Evolutionary conservation across 1,140 invertebrate species (phyloP), one percentile per base, ranked within the genome.

Genomic region (Microplitis mediator): DNA sequence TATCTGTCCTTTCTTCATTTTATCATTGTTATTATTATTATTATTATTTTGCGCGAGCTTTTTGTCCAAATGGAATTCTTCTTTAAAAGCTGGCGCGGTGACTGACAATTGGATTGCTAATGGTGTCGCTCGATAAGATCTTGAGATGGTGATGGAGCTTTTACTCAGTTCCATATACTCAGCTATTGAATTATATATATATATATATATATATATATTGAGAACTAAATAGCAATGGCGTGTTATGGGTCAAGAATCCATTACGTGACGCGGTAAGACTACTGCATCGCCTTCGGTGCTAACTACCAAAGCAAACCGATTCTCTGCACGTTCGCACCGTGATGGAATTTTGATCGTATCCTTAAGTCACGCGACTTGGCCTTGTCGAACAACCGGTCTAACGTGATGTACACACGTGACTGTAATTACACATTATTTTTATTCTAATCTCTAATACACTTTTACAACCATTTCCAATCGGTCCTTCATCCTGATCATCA

Each of bases 191-290:
- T 64, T 16, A 4, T 16, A 34, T 16, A 63, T 13, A 36, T 3
- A 4, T 36, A 62, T 13, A 13, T 11, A 3, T 11, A 36, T 35
- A 31, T 36, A 34, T 39, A 31, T 8, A 13, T 36, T n/a, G 6
- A 64, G 51, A 65, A 45, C 71, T 60, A 71, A 74, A 74, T 73
- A 67, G 61, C 16, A 61, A 63, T 54, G 45, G 65, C 35, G 70
- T 70, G 76, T 77, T 75, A 74, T 75, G 69, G 78, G 76, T 77
- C 74, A 77, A 79, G 76, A 76, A 68, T 69, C 65, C 58, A 72
- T 74, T 75, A 72, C 71, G 68, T 63, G 63, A 64, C 23, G 63
- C 45, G 45, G 60, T 45, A 63, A 67, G 64, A 66, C 54, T 70
- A 71, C 69, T 39, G 71, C 71, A 72, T 72, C 71, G 71, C 71